Conservation (phyloP, 2,113 vertebrate species). For the Piprites chloris region DNA sequence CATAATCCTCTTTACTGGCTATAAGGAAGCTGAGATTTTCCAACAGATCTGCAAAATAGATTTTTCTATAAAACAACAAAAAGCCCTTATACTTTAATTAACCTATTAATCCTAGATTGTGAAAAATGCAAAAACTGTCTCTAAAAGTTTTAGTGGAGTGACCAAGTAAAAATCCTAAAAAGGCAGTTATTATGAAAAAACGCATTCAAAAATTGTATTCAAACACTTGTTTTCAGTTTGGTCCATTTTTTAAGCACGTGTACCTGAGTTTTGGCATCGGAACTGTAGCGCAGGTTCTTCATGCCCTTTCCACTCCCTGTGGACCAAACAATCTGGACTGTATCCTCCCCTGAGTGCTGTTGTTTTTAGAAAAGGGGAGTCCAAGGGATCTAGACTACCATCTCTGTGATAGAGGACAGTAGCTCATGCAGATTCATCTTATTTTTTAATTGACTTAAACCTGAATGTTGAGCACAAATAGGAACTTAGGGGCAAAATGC, state of each 20-base stretch:
- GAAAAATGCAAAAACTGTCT: neutral
- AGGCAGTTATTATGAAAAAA: neutral
- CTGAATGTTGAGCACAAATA: neutral
- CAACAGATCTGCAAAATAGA: neutral
- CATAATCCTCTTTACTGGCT: neutral
- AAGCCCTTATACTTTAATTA: rapidly evolving
- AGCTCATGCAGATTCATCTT: neutral
- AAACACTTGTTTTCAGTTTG: neutral
- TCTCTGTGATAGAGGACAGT: neutral
- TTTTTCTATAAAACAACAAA: neutral
- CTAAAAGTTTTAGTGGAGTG: neutral
- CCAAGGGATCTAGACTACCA: neutral
- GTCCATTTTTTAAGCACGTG: neutral
- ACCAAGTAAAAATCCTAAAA: neutral
- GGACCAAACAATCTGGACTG: no score
- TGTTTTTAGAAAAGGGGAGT: neutral
- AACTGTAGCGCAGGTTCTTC: neutral
- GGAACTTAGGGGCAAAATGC: neutral
- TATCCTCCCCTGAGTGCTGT: neutral
- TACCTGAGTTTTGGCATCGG: neutral
- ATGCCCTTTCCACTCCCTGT: rapidly evolving
- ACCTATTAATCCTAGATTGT: neutral
- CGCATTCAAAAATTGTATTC: neutral
- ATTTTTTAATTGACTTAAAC: neutral
- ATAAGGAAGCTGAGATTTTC: neutral